phyloP scores from a whole-genome alignment of 2,888 invertebrate species.

The Caenorhabditis parvicauda region DNA sequence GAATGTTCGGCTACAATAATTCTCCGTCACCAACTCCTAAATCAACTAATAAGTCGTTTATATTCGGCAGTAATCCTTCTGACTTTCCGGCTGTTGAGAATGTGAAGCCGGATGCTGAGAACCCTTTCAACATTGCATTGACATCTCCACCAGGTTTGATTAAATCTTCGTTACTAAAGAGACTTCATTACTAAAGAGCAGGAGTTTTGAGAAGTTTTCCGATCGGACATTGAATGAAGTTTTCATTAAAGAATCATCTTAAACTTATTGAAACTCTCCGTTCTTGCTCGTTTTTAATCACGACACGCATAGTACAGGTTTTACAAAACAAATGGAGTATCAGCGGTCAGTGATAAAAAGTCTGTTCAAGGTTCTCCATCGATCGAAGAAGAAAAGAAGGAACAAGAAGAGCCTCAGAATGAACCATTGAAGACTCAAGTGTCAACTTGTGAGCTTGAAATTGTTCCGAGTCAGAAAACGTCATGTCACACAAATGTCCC shows the following conservation, averaged over 20 bases:
- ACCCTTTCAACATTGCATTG: slow-evolving; percentile 26
- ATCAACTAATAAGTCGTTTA: no score
- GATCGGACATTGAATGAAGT: background rate
- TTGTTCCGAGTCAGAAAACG: slow-evolving; percentile 28
- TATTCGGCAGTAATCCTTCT: no score
- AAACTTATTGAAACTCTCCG: slow-evolving; percentile 12
- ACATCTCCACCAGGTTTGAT: slow-evolving; percentile 34
- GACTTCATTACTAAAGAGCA: background rate
- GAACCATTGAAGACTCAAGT: no score
- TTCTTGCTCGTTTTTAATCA: slow-evolving; percentile 9
- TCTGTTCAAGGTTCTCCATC: background rate
- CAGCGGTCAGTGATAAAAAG: no score
- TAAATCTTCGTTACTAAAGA: no score
- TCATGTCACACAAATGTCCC: slow-evolving; percentile 25
- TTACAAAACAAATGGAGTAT: no score
- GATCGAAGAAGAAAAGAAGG: background rate
- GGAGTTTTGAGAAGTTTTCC: background rate
- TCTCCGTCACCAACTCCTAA: no score
- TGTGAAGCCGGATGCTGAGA: slow-evolving; percentile 17
- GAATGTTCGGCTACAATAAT: no score
- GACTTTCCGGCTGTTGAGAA: no score
- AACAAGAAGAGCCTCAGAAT: slow-evolving; percentile 11
- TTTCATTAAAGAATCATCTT: slow-evolving; percentile 8
- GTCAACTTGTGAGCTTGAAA: no score
- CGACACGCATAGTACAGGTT: no score